Evolutionary conservation across 2,797 vertebrate species (phyloP).

Genomic region (Hoplostethus atlanticus): DNA sequence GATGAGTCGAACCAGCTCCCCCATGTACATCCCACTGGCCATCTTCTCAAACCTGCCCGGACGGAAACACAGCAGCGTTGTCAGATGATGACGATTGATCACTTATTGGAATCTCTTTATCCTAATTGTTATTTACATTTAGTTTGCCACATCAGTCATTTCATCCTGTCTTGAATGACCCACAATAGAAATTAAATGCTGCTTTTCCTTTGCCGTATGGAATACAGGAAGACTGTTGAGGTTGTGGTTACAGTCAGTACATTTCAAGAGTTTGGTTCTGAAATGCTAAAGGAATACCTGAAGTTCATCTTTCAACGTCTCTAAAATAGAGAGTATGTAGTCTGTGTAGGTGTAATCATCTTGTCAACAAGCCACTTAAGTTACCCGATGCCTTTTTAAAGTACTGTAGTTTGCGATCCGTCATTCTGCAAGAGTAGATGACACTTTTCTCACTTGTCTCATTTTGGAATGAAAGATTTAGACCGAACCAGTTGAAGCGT

Average conservation of each 20-base stretch:
- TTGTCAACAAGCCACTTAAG: too few relatives aligned
- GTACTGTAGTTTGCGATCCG: too few relatives aligned
- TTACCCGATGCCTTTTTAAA: too few relatives aligned
- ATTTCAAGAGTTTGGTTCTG: too few relatives aligned
- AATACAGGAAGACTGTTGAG: neutral
- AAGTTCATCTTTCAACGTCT: neutral
- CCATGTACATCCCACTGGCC: constrained; percentile 98
- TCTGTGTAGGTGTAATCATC: too few relatives aligned
- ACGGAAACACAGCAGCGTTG: neutral
- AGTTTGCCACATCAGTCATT: neutral
- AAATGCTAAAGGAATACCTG: neutral
- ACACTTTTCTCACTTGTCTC: too few relatives aligned
- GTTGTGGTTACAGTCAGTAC: neutral
- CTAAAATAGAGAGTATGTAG: too few relatives aligned
- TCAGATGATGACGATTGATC: neutral
- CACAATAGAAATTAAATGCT: neutral
- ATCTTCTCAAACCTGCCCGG: constrained; percentile 96
- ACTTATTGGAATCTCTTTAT: too few relatives aligned
- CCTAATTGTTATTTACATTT: too few relatives aligned
- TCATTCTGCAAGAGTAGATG: too few relatives aligned
- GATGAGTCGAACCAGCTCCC: constrained; percentile 97
- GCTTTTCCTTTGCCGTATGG: neutral
- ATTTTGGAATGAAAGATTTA: too few relatives aligned
- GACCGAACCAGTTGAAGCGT: too few relatives aligned
- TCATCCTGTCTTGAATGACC: neutral